Evolutionary conservation across 2,888 invertebrate species (phyloP).

Genomic region (Pristionchus maxplancki): DNA sequence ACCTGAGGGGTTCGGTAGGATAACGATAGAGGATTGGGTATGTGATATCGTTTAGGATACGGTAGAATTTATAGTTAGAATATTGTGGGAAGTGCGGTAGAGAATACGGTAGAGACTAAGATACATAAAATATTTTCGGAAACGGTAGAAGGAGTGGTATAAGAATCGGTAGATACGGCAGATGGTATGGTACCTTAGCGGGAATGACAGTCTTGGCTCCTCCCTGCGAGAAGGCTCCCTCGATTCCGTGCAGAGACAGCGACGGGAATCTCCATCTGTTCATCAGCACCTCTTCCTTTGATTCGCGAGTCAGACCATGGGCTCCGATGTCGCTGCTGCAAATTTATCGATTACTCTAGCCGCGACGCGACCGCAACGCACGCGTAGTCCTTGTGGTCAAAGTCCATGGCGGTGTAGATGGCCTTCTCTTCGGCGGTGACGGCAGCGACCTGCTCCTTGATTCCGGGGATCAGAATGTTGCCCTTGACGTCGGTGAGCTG

Average conservation of each 20-base stretch:
- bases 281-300: slow-evolving; percentile 87
- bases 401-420: slow-evolving; percentile 89
- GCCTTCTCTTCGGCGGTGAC: slow-evolving; percentile 79
- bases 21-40: too few relatives aligned
- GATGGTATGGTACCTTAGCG: too few relatives aligned
- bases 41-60: too few relatives aligned
- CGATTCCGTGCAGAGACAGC: slow-evolving; percentile 94
- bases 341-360: neutral
- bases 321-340: slow-evolving; percentile 86
- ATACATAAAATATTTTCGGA: too few relatives aligned
- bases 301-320: slow-evolving; percentile 84
- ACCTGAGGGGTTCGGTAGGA: too few relatives aligned
- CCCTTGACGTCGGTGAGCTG: slow-evolving; percentile 90
- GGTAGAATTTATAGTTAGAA: too few relatives aligned
- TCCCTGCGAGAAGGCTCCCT: slow-evolving; percentile 92
- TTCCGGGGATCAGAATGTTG: slow-evolving; percentile 85
- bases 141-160: too few relatives aligned
- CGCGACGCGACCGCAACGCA: neutral
- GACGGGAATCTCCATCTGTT: slow-evolving; percentile 95
- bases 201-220: slow-evolving; percentile 88
- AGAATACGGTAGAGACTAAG: too few relatives aligned
- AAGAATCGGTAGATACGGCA: too few relatives aligned
- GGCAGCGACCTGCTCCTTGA: slow-evolving; percentile 89
- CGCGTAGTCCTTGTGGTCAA: slow-evolving; percentile 82
- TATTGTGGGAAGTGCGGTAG: too few relatives aligned